Conservation (phyloP, 1,140 invertebrate genomes). For the Zaprionus capensis region DNA sequence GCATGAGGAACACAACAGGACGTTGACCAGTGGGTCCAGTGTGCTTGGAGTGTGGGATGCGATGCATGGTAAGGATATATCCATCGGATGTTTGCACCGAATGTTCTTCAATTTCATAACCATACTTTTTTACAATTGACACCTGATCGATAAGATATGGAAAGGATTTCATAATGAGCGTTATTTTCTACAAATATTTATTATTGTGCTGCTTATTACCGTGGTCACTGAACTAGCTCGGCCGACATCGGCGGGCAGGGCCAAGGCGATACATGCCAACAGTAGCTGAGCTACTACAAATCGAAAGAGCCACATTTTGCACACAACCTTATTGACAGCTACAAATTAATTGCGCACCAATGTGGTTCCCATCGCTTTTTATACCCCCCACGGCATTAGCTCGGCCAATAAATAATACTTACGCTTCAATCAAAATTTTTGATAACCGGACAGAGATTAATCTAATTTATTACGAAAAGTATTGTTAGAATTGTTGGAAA, state of each 20-base stretch:
- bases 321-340: slow-evolving; percentile 21
- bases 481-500: slow-evolving; percentile 18
- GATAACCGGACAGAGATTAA: slow-evolving; percentile 50
- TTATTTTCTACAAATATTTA: not conserved
- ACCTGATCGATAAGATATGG: slow-evolving; percentile 28
- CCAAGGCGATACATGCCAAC: slow-evolving; percentile 23
- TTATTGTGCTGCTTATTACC: slow-evolving; percentile 24
- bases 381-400: slow-evolving; percentile 27
- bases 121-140: slow-evolving; percentile 64
- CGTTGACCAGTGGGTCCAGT: slow-evolving; percentile 42
- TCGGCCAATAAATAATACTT: slow-evolving; percentile 30
- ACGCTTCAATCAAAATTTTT: slow-evolving; percentile 54
- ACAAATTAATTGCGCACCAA: slow-evolving; percentile 1
- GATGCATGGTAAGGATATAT: slow-evolving; percentile 89
- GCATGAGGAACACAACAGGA: slow-evolving; percentile 87
- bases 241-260: slow-evolving; percentile 52
- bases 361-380: slow-evolving; percentile 14
- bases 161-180: not conserved
- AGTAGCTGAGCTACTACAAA: slow-evolving; percentile 37
- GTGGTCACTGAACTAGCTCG: slow-evolving; percentile 58
- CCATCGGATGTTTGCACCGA: slow-evolving; percentile 88
- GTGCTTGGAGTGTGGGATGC: slow-evolving; percentile 85
- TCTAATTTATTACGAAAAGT: slow-evolving; percentile 28
- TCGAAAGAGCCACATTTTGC: slow-evolving; percentile 45
- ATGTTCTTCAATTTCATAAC: slow-evolving; percentile 88